phyloP scores from a whole-genome alignment of 2,797 vertebrate genomes.

The Coilia nasus region DNA sequence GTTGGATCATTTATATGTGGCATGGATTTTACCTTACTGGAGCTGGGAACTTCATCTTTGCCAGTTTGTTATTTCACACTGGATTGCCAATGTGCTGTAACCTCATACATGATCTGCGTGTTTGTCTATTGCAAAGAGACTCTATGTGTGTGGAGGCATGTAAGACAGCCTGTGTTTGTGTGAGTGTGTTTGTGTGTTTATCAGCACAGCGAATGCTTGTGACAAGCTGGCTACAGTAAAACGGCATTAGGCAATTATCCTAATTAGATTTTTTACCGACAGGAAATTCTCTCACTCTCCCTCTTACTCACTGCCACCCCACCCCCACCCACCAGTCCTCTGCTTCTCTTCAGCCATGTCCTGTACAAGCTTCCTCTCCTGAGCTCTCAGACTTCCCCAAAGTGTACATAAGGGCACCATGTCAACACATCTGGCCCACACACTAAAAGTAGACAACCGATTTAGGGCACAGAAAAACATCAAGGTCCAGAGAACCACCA shows the following conservation, averaged over 20 bases:
- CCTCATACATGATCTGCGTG: background rate
- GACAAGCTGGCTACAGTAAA: slow-evolving; percentile 35
- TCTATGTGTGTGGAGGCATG: background rate
- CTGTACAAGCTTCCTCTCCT: background rate
- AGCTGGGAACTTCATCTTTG: too few relatives aligned
- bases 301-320: background rate
- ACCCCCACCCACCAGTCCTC: background rate
- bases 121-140: background rate
- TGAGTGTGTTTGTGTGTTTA: background rate
- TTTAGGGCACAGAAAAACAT: too few relatives aligned
- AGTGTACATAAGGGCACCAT: background rate
- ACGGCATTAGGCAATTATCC: slow-evolving; percentile 51
- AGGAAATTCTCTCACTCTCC: slow-evolving; percentile 7
- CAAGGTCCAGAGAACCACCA: background rate
- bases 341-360: background rate
- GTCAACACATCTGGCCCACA: background rate
- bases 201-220: slow-evolving; percentile 6
- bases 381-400: background rate
- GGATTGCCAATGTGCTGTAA: background rate
- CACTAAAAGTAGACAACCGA: background rate
- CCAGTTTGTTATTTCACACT: background rate
- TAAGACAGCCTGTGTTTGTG: background rate
- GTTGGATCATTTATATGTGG: too few relatives aligned
- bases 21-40: too few relatives aligned
- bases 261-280: slow-evolving; percentile 51